These are phyloP conservation scores for Micropoecilia bifurca DNA, from an alignment of 2,797 vertebrate genomes.

Conservation along the genomic window DNA sequence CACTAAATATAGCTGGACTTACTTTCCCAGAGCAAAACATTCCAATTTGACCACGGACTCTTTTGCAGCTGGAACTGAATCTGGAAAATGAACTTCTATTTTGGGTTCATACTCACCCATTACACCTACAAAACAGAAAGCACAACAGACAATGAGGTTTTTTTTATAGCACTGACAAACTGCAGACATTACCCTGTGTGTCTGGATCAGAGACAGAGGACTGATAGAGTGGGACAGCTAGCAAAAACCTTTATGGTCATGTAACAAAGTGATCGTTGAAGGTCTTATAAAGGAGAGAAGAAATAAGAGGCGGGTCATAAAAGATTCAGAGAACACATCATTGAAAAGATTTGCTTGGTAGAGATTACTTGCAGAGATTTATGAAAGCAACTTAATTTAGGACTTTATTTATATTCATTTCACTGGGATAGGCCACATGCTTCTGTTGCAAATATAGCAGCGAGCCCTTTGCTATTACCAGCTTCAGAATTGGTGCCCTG, in stretches of 20 bases:
- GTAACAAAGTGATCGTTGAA: constrained; percentile 49
- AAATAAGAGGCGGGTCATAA: constrained; percentile 56
- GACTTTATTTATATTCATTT: constrained; percentile 68
- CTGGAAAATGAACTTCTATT: constrained; percentile 97
- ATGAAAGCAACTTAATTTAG: constrained; percentile 68
- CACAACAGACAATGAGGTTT: constrained; percentile 56
- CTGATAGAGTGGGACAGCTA: constrained; percentile 43
- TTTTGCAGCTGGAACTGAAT: constrained; percentile 91
- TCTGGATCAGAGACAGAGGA: constrained; percentile 56
- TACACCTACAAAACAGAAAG: constrained; percentile 80
- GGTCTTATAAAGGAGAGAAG: constrained; percentile 33
- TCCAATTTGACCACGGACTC: constrained; percentile 92
- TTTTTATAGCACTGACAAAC: constrained; percentile 67
- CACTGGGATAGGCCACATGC: constrained; percentile 39
- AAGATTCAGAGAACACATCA: constrained; percentile 71
- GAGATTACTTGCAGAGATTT: constrained; percentile 58
- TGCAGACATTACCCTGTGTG: constrained; percentile 39
- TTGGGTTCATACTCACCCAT: constrained; percentile 99
- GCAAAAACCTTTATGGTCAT: constrained; percentile 48
- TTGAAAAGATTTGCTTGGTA: constrained; percentile 50
- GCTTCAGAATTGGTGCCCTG: constrained; percentile 34
- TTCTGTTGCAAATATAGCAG: constrained; percentile 23
- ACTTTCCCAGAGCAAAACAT: constrained; percentile 97
- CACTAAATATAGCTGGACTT: constrained; percentile 71
- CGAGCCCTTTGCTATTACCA: constrained; percentile 40